Base-by-base conservation (phyloP, 2,888 invertebrate species). In the Junonia oenone region DNA sequence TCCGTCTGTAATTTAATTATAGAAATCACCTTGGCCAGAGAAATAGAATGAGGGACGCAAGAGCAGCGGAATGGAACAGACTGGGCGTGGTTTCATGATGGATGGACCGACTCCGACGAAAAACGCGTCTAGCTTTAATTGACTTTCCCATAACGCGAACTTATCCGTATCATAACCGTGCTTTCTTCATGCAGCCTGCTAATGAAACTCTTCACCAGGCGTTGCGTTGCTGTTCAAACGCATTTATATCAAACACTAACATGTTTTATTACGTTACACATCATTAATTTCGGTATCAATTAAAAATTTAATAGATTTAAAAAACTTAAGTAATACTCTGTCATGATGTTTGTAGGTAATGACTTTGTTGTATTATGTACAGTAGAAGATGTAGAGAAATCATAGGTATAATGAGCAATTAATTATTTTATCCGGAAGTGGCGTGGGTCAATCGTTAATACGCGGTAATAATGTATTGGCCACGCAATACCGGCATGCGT, bases 41-140 rank as follows among this genome's bases (percentile, higher is more conserved):
- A 47, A 45, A 51, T 52, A 50, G 56, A 54, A 50, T 59, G 62
- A 63, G 59, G 62, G 48, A 56, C 59, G 53, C 55, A 47, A 58
- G 58, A 61, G 62, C 66, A 65, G 59, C 59, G 63, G 52, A 63
- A 56, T 61, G 67, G 63, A 67, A 67, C 66, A 62, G 63, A 35
- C 51, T 59, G 77, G 83, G 85, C 83, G 86, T 79, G 77, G 78
- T 75, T 52, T 65, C 61, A 74, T 87, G 84, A 87, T 85, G 80
- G 82, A 87, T 85, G 82, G 73, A 72, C 69, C 67, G 68, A 68
- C 72, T 77, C 78, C 75, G 74, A 78, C 81, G 79, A 82, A 86
- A 86, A 86, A 79, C 75, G 75, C 75, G 76, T 74, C 77, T 83
- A 86, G 62, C 57, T 59, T 62, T 68, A 68, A 85, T 85, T 85